Conservation (phyloP, 2,888 invertebrate genomes). For the Acanthoscelides obtectus region DNA sequence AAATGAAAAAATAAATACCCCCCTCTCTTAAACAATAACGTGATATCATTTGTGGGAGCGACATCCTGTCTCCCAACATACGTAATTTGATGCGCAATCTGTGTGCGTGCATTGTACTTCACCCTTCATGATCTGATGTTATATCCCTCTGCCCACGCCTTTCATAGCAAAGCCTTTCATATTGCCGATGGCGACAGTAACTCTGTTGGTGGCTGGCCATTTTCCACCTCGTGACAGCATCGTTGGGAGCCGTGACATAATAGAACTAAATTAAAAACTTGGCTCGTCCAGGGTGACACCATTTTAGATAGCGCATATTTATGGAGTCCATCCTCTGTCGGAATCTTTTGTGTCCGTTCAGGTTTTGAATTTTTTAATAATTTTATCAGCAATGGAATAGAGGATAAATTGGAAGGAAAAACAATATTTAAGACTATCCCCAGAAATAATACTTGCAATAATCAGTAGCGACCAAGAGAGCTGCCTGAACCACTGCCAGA, state of each 20-base stretch:
- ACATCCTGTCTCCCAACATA: not conserved
- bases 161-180: not conserved
- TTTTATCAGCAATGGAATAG: too few relatives aligned
- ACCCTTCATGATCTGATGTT: not conserved
- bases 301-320: not conserved
- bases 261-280: slow-evolving; percentile 13
- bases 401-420: too few relatives aligned
- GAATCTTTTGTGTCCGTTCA: not conserved
- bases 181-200: not conserved
- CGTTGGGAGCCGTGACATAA: not conserved
- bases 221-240: not conserved
- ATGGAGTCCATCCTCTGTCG: not conserved
- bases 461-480: too few relatives aligned
- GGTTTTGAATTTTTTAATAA: too few relatives aligned
- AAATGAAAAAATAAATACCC: not conserved
- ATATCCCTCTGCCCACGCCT: not conserved
- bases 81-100: not conserved
- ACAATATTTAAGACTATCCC: too few relatives aligned
- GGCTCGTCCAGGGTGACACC: slow-evolving; percentile 5
- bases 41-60: too few relatives aligned
- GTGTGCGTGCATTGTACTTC: not conserved
- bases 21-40: not conserved
- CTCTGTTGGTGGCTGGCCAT: not conserved
- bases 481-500: too few relatives aligned
- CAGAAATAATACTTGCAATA: too few relatives aligned